These are phyloP conservation scores for Schmidtea mediterranea DNA, from an alignment of 1,140 invertebrate species.

Conservation along the genomic window DNA sequence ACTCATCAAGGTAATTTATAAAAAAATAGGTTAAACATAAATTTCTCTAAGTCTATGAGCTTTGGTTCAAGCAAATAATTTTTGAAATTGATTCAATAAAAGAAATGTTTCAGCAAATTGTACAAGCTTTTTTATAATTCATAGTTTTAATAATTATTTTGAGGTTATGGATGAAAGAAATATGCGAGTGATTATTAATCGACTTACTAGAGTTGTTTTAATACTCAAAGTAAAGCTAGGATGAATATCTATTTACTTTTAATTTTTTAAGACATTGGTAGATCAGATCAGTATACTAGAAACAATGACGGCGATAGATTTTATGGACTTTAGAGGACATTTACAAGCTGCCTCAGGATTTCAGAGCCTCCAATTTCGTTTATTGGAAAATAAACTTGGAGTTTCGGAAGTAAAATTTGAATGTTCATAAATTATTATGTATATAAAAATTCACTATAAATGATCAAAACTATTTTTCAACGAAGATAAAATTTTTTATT, in stretches of 20 bases:
- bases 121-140: not conserved
- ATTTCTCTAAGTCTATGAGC: slow-evolving; percentile 57
- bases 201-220: slow-evolving; percentile 61
- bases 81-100: slow-evolving; percentile 78
- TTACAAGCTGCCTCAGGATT: slow-evolving; percentile 80
- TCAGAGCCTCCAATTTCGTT: slow-evolving; percentile 76
- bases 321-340: slow-evolving; percentile 70
- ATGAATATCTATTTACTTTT: not conserved
- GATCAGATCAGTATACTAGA: slow-evolving; percentile 90
- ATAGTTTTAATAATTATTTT: slow-evolving; percentile 8
- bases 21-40: too few species aligned
- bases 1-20: slow-evolving; percentile 62
- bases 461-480: too few species aligned
- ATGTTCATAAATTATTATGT: too few species aligned
- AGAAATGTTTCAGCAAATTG: slow-evolving; percentile 39
- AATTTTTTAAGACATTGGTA: slow-evolving; percentile 43
- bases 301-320: slow-evolving; percentile 86
- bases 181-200: slow-evolving; percentile 65
- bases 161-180: slow-evolving; percentile 55
- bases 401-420: slow-evolving; percentile 49
- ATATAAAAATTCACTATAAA: too few species aligned
- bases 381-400: slow-evolving; percentile 85
- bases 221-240: slow-evolving; percentile 54
- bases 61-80: slow-evolving; percentile 98
- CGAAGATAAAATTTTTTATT: too few species aligned